Percentiles rank a stretch among this genome's conserved stretches.
These are phyloP conservation scores for Gortyna flavago DNA, from an alignment of 2,888 invertebrate species.

Conservation along the genomic window DNA sequence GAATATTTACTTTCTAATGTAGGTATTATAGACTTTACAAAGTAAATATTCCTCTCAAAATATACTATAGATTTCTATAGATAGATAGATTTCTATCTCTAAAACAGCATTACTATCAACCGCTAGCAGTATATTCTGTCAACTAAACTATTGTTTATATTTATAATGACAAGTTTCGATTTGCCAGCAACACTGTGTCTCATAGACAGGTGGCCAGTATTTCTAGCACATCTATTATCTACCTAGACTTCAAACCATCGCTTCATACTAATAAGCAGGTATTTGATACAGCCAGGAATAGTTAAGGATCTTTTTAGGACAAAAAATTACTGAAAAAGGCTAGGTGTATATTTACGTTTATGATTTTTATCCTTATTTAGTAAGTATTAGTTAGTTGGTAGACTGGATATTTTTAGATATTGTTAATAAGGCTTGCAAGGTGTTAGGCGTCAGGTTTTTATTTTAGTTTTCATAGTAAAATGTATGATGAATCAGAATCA, in stretches of 20 bases:
- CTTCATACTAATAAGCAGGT: slow-evolving; percentile 40
- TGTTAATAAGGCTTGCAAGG: slow-evolving; percentile 39
- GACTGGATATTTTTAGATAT: slow-evolving; percentile 19
- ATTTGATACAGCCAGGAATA: slow-evolving; percentile 36
- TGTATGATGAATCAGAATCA: too few relatives aligned
- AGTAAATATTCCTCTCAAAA: too few relatives aligned
- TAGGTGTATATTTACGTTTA: slow-evolving; percentile 14
- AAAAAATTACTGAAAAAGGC: slow-evolving; percentile 14
- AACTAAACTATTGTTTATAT: slow-evolving; percentile 13
- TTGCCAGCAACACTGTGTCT: slow-evolving; percentile 26
- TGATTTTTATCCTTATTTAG: slow-evolving; percentile 37
- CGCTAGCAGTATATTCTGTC: not conserved
- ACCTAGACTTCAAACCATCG: slow-evolving; percentile 6
- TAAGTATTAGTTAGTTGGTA: not conserved
- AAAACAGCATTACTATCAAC: not conserved
- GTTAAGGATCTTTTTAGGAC: slow-evolving; percentile 37
- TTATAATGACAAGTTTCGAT: slow-evolving; percentile 4
- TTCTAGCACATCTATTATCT: slow-evolving; percentile 21
- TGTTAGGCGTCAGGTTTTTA: slow-evolving; percentile 12
- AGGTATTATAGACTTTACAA: too few relatives aligned
- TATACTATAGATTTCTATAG: not conserved
- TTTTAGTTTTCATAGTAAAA: not conserved
- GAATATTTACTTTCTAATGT: too few relatives aligned
- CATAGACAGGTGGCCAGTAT: slow-evolving; percentile 35
- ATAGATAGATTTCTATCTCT: not conserved